A percentile compares a stretch with the other conserved stretches of the same genome.
Conservation (phyloP, 2,797 vertebrate species). For the Nothura maculosa region DNA sequence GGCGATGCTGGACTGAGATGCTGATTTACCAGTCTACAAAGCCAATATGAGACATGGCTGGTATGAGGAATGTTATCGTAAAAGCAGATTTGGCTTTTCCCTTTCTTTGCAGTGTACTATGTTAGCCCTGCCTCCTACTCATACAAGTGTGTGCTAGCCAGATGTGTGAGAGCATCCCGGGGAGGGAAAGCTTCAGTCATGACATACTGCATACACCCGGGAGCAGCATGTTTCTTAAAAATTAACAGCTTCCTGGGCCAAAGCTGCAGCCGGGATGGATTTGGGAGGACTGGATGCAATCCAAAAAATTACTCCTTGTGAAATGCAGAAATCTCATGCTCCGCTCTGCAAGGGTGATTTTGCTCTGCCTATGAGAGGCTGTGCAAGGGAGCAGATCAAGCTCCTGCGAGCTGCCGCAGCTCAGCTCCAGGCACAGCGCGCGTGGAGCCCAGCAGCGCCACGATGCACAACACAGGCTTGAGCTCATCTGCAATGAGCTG, state of each 20-base stretch:
- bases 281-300: background rate
- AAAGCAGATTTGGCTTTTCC: background rate
- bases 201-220: background rate
- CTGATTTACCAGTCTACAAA: background rate
- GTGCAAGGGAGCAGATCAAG: background rate
- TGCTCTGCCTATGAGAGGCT: background rate
- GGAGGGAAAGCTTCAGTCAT: background rate
- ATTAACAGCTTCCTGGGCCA: background rate
- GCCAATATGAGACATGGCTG: background rate
- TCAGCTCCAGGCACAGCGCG: background rate
- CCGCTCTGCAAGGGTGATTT: background rate
- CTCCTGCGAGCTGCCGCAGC: background rate
- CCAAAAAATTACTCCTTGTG: background rate
- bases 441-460: background rate
- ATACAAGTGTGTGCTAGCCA: background rate
- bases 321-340: background rate
- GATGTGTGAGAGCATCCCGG: background rate
- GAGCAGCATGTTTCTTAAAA: background rate
- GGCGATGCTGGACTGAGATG: background rate
- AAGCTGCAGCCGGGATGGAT: background rate
- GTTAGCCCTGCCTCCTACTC: background rate
- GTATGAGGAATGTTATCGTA: background rate
- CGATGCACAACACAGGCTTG: background rate
- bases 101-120: background rate
- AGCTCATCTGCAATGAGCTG: accelerated